Percentiles rank a stretch among this genome's conserved stretches.
Conservation (phyloP, 2,113 vertebrate species). For the Hyla sarda region DNA sequence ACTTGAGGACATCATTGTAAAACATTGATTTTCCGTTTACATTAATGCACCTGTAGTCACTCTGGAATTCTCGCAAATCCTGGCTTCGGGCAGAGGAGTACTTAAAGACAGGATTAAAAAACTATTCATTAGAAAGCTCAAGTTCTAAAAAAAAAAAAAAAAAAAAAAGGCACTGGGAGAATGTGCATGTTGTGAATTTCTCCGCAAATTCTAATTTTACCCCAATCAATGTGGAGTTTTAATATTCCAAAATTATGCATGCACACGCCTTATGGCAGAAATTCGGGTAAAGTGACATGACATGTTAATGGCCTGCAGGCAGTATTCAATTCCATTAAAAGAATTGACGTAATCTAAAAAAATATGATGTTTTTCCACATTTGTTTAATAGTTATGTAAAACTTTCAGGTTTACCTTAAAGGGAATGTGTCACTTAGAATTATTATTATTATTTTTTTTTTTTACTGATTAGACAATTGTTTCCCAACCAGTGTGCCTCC, state of each 20-base stretch:
- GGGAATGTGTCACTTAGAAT: too few relatives aligned
- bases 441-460: too few relatives aligned
- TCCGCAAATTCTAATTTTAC: not conserved
- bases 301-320: not conserved
- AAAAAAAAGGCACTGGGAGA: not conserved
- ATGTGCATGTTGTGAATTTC: not conserved
- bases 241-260: not conserved
- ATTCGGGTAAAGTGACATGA: not conserved
- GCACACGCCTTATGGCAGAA: not conserved
- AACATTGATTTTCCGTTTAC: conserved; percentile 30
- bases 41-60: conserved; percentile 30
- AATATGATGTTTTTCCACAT: too few relatives aligned
- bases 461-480: too few relatives aligned
- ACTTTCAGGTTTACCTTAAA: too few relatives aligned
- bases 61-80: conserved; percentile 29
- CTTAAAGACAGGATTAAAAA: conserved; percentile 38
- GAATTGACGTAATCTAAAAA: not conserved
- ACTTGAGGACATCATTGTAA: conserved; percentile 35
- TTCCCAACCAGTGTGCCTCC: too few relatives aligned
- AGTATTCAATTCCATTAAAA: not conserved
- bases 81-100: conserved; percentile 16
- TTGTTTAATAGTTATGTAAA: too few relatives aligned
- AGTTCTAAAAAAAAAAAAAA: too few relatives aligned
- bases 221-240: not conserved
- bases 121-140: conserved; percentile 31